Percentiles rank a stretch among this genome's conserved stretches.
phyloP scores from a whole-genome alignment of 2,113 vertebrate genomes.

The Ornithorhynchus anatinus region DNA sequence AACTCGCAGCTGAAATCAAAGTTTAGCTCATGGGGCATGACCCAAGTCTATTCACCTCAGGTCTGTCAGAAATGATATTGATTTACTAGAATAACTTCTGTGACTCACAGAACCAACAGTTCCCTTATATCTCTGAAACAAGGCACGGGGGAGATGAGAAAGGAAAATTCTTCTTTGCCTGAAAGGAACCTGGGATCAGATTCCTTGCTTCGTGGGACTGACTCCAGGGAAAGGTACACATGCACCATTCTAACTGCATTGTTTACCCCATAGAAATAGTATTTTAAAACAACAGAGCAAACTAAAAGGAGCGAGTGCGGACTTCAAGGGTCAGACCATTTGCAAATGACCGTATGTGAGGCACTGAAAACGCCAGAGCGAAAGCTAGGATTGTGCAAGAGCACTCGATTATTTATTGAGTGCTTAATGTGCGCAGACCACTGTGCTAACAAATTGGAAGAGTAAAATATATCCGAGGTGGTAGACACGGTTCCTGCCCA shows the following conservation, averaged over 20 bases:
- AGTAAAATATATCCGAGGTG: too few species aligned
- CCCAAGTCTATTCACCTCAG: background rate
- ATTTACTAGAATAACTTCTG: background rate
- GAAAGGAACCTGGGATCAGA: background rate
- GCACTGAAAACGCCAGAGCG: too few species aligned
- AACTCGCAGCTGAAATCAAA: background rate
- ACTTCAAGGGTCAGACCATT: constrained; percentile 4
- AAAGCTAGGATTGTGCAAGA: too few species aligned
- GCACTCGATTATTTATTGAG: too few species aligned
- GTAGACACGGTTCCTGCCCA: too few species aligned
- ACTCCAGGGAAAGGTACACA: background rate
- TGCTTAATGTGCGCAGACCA: too few species aligned
- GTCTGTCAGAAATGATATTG: background rate
- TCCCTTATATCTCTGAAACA: background rate
- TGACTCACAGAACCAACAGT: background rate
- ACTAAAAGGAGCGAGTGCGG: background rate
- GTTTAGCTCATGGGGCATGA: background rate
- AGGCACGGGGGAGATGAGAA: background rate
- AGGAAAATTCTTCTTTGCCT: background rate
- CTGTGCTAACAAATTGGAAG: too few species aligned
- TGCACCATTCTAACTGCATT: background rate
- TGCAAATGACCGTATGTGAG: too few species aligned
- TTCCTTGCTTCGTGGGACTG: background rate
- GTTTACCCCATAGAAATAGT: background rate
- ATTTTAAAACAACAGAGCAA: background rate